Evolutionary conservation across 2,797 vertebrate genomes (phyloP).

Genomic region (Sebastes cheni): DNA sequence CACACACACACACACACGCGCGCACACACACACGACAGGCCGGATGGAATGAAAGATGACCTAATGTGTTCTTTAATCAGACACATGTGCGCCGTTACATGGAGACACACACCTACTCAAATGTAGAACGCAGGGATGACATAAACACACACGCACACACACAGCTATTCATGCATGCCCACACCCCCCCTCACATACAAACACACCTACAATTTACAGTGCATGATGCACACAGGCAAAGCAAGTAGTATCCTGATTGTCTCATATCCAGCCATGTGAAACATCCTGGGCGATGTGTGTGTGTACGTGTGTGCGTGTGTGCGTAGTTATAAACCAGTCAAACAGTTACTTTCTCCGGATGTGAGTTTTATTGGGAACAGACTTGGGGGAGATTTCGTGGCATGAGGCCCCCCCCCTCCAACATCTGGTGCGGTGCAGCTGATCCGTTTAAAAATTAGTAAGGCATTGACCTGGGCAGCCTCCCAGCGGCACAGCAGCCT

Average conservation of each 20-base stretch:
- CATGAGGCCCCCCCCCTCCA: slow-evolving; percentile 36
- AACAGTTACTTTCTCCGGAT: slow-evolving; percentile 76
- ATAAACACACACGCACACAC: background rate
- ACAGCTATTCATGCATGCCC: background rate
- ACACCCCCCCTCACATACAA: background rate
- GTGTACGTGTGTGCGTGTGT: background rate
- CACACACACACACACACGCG: background rate
- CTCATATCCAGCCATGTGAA: slow-evolving; percentile 24
- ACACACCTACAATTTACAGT: background rate
- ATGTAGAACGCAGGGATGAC: background rate
- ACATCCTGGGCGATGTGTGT: background rate
- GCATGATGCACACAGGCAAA: background rate
- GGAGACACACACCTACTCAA: slow-evolving; percentile 24
- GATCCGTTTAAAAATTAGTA: slow-evolving; percentile 81
- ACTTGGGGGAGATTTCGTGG: slow-evolving; percentile 36
- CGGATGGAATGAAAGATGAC: slow-evolving; percentile 54
- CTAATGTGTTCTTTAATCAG: slow-evolving; percentile 63
- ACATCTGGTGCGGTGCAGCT: slow-evolving; percentile 79
- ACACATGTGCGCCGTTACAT: slow-evolving; percentile 38
- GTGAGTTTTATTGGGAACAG: slow-evolving; percentile 80
- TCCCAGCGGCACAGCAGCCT: slow-evolving; percentile 51
- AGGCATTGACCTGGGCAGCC: slow-evolving; percentile 75
- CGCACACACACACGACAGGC: slow-evolving; percentile 7
- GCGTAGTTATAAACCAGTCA: slow-evolving; percentile 41
- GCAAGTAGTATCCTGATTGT: slow-evolving; percentile 20